These are phyloP conservation scores for Ancistrus triradiatus DNA, from an alignment of 2,113 vertebrate genomes.

Conservation along the genomic window DNA sequence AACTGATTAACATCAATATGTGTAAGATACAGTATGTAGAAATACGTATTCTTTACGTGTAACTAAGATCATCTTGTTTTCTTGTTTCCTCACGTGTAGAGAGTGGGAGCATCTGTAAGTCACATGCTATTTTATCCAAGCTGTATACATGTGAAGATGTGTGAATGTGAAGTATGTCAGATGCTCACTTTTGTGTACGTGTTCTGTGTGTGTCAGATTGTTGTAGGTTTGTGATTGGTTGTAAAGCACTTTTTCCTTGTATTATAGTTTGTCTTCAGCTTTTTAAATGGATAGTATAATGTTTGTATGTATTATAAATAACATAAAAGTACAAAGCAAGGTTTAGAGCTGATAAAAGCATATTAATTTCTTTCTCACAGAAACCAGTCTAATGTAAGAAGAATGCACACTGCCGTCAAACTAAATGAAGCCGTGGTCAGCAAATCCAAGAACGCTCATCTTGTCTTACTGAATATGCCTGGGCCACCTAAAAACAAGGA, in stretches of 20 bases:
- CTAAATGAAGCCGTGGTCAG: conserved; percentile 84
- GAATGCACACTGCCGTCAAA: conserved; percentile 96
- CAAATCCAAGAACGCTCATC: conserved; percentile 81
- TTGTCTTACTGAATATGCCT: conserved; percentile 95
- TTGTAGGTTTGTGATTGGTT: too few species aligned
- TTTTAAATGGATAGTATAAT: too few species aligned
- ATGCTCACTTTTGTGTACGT: too few species aligned
- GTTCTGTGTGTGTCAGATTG: too few species aligned
- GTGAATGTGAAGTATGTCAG: too few species aligned
- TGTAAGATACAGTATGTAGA: too few species aligned
- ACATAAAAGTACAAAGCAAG: too few species aligned
- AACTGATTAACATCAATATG: background rate
- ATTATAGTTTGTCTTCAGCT: too few species aligned
- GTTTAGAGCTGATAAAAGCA: too few species aligned
- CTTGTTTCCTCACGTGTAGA: conserved; percentile 65
- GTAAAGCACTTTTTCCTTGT: too few species aligned
- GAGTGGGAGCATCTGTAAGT: conserved; percentile 98
- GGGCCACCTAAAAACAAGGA: conserved; percentile 87
- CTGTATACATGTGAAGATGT: background rate
- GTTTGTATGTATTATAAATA: too few species aligned
- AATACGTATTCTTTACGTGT: too few species aligned
- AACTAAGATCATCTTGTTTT: conserved; percentile 48
- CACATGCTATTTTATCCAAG: conserved; percentile 34
- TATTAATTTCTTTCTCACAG: conserved; percentile 52
- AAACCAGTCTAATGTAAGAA: conserved; percentile 88